Evolutionary conservation across 2,888 invertebrate genomes (phyloP), one percentile per base, ranked within the genome.

Genomic region (Macrostomum cliftonense): DNA sequence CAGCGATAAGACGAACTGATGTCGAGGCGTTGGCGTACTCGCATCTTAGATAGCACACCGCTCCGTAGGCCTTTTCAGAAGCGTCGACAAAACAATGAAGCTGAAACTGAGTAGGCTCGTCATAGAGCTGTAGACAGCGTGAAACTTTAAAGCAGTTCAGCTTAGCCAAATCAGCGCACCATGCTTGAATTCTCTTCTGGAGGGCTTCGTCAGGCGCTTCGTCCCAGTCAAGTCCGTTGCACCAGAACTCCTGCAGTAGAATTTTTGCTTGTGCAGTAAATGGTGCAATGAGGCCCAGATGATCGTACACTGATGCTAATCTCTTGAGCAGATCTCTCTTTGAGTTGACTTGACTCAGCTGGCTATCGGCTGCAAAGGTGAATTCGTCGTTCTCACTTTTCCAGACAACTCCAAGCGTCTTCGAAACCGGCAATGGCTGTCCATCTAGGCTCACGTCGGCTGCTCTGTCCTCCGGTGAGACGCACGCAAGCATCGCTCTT

Each of bases 31-130:
- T 16, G 14, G 13, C 2, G 17, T 47, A 47, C 14, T 13, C 16
- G 37, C 28, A 36, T 39, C 46, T 39, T 2, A 17, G 20, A 12
- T 46, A 46, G 12, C 14, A 20, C 21, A 28, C 43, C 16, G 46
- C 46, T 46, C 46, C 46, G 21, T 46, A 46, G n/a, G 46, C 46
- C 19, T 46, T 42, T 37, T 39, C 36, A 36, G 46, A 46, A 14
- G 46, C 46, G 17, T 46, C 46, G 14, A 37, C 46, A 39, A 46
- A 46, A 7, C 20, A 20, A 16, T 46, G 46, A 2, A 46, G 42
- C 28, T 28, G 28, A 28, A 9, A 4, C 28, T 9, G 28, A 14
- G 2, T 12, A 20, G 13, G 13, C 13, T n/a, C n/a, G 5, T 12
- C 4, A 11, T 9, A 11, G n/a, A 45, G 14, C 37, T 37, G 21